phyloP scores from a whole-genome alignment of 2,888 invertebrate genomes.

The Chironomus tentans region DNA sequence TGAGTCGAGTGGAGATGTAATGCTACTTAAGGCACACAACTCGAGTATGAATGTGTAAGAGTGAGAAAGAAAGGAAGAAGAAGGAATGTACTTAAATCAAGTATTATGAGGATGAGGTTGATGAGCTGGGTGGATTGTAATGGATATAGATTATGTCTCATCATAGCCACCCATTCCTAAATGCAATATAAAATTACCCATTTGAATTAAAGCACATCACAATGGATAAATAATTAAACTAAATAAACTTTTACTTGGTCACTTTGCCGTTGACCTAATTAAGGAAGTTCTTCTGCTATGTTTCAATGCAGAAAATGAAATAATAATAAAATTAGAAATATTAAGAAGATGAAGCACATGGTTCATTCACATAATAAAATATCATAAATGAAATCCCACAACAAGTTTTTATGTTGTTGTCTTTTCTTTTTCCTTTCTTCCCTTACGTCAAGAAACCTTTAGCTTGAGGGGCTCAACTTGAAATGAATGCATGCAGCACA shows the following conservation, averaged over 20 bases:
- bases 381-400: not conserved
- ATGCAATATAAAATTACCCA: too few relatives aligned
- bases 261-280: not conserved
- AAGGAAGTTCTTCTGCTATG: not conserved
- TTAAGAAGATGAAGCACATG: not conserved
- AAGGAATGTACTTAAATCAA: too few relatives aligned
- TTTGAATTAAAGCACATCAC: not conserved
- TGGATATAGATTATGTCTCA: too few relatives aligned
- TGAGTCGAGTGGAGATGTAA: too few relatives aligned
- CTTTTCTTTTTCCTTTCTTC: not conserved
- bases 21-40: too few relatives aligned
- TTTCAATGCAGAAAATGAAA: not conserved
- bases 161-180: too few relatives aligned
- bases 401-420: not conserved
- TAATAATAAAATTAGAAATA: not conserved
- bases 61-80: too few relatives aligned
- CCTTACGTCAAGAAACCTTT: not conserved
- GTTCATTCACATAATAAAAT: not conserved
- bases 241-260: not conserved
- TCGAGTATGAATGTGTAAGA: too few relatives aligned
- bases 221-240: not conserved
- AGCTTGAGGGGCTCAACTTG: not conserved
- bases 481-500: not conserved
- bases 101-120: too few relatives aligned
- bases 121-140: too few relatives aligned